Base-by-base conservation (phyloP, 2,113 vertebrate genomes). In the Aleadryas rufinucha region DNA sequence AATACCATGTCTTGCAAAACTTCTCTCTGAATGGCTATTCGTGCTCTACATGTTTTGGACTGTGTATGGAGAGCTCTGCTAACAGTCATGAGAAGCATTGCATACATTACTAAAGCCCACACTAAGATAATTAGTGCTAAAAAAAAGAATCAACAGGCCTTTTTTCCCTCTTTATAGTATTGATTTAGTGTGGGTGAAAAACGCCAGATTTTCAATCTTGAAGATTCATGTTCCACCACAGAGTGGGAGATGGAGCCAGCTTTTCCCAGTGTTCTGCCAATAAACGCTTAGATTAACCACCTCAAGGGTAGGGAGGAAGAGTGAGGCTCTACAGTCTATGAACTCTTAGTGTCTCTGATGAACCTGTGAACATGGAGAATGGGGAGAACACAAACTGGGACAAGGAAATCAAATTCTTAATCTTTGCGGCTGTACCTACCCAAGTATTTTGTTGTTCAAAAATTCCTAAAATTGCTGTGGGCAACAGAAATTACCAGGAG, bases 1-100 rank as follows among this genome's bases (percentile, higher is more conserved):
- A 95, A 70, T 87, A 78, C 89, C 50, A 50, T 16, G 59, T 83
- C 92, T 94, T 96, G 92, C 90, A 96, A 96, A 97, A 97, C 84
- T 81, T 95, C 81, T 68, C 54, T 87, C 83, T 75, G 82, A 94
- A 94, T 0, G 4, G 56, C 80, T 87, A 70, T 79, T 91, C 50
- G 56, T 93, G 90, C 84, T 91, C 77, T 78, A 57, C 88, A 93
- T 89, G 90, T 84, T 94, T 93, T 95, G 94, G 86, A 96, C 86
- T 60, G 76, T 45, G 85, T 75, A 84, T 31, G 69, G 41, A 69
- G 47, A 87, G 90, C 65, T 95, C 93, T 95, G 93, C 82, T 94
- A 92, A 66, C 56, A 95, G 88, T 87, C 86, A 81, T 35, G 45
- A 68, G 80, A 95, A 92, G 86, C 84, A 76, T 3, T 84, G 94